phyloP scores from a whole-genome alignment of 2,113 vertebrate species.

The Caloenas nicobarica region DNA sequence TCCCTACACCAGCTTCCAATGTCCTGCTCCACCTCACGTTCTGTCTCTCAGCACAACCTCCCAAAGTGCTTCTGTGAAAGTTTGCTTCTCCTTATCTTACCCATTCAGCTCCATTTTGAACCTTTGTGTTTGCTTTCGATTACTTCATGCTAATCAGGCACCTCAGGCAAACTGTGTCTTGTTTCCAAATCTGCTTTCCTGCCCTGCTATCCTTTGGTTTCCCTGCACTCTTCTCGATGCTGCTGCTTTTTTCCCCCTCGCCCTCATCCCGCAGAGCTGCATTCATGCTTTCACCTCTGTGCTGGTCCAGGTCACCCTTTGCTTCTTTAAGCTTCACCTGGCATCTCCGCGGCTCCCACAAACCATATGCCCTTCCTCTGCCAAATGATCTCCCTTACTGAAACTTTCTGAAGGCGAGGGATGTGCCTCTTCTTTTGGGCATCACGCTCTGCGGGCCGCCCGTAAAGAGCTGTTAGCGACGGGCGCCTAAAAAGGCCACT shows the following conservation, averaged over 20 bases:
- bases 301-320: neutral
- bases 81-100: neutral
- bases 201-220: neutral
- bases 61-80: neutral
- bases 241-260: accelerated
- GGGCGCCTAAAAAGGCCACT: neutral
- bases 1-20: neutral
- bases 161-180: neutral
- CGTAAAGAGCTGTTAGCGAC: neutral
- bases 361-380: neutral
- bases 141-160: neutral
- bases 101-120: neutral
- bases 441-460: neutral
- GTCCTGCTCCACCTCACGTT: neutral
- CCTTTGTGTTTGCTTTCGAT: neutral
- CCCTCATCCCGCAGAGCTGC: neutral
- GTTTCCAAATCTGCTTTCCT: neutral
- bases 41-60: neutral
- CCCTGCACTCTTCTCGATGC: neutral
- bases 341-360: neutral
- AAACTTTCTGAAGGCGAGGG: neutral
- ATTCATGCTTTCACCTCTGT: neutral
- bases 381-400: neutral
- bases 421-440: neutral
- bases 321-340: neutral